Evolutionary conservation across 2,888 invertebrate genomes (phyloP).

Genomic region (Xestia ashworthii): DNA sequence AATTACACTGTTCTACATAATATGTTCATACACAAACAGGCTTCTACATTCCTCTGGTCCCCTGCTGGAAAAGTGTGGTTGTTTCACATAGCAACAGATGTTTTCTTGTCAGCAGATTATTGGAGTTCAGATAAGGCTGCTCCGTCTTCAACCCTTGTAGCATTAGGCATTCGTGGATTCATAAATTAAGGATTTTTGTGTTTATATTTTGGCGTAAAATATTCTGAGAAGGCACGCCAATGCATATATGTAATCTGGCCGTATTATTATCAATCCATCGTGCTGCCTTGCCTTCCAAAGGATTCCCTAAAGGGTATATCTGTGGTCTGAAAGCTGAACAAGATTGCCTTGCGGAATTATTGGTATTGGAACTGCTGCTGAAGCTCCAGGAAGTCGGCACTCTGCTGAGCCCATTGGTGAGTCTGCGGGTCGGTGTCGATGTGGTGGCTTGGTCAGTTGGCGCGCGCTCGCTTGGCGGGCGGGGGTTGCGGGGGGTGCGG

Average conservation of each 20-base stretch:
- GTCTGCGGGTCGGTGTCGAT: no score
- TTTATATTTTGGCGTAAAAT: neutral
- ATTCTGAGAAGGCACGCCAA: neutral
- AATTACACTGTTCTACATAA: neutral
- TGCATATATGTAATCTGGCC: neutral
- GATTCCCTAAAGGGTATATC: neutral
- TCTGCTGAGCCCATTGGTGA: neutral
- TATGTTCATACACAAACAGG: neutral
- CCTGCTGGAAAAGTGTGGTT: neutral
- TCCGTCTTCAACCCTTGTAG: neutral
- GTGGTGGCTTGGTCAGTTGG: conserved; percentile 74
- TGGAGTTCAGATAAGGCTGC: neutral
- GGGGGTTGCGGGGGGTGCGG: no score
- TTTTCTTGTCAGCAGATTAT: neutral
- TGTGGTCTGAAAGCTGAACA: neutral
- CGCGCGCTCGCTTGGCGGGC: conserved; percentile 78
- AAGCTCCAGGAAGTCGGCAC: neutral
- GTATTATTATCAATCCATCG: neutral
- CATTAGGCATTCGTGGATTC: neutral
- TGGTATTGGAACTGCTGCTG: neutral
- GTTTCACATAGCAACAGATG: neutral
- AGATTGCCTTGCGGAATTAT: neutral
- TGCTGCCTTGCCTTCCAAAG: neutral
- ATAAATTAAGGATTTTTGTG: neutral
- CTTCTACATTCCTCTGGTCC: neutral